Evolutionary conservation across 2,113 vertebrate genomes (phyloP).

Genomic region (Podiceps cristatus): DNA sequence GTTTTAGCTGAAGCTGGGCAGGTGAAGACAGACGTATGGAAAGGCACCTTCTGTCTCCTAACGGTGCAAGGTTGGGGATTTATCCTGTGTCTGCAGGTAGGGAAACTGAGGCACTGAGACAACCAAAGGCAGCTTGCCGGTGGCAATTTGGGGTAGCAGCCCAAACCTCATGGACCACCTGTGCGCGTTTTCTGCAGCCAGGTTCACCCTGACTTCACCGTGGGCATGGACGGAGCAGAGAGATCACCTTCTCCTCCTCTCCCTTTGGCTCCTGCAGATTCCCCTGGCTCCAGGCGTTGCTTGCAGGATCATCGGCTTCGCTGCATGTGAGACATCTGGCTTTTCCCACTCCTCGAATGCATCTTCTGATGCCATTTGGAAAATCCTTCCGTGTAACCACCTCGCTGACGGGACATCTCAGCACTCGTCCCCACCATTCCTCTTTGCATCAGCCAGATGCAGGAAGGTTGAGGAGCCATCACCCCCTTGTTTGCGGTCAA

Average conservation of each 20-base stretch:
- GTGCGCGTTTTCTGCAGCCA: not conserved
- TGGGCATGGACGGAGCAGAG: not conserved
- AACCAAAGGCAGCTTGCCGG: not conserved
- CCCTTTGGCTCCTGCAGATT: not conserved
- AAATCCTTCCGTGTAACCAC: not conserved
- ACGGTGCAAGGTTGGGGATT: fast-evolving
- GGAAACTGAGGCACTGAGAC: not conserved
- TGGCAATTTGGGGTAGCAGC: not conserved
- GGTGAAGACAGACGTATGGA: not conserved
- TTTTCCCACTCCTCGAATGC: not conserved
- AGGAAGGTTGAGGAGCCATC: no score
- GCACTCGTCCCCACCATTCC: not conserved
- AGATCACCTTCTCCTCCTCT: not conserved
- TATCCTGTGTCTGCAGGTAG: not conserved
- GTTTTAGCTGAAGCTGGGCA: not conserved
- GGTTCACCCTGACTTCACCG: not conserved
- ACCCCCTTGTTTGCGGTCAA: no score
- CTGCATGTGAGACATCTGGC: fast-evolving
- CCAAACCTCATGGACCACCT: not conserved
- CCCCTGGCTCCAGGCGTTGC: not conserved
- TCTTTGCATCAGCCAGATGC: no score
- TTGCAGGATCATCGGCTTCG: not conserved
- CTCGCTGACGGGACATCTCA: not conserved
- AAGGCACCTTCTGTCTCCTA: not conserved
- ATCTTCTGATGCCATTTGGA: not conserved